A percentile compares a stretch with the other conserved stretches of the same genome.
phyloP scores from a whole-genome alignment of 1,140 invertebrate species.

The Ericerus pela region DNA sequence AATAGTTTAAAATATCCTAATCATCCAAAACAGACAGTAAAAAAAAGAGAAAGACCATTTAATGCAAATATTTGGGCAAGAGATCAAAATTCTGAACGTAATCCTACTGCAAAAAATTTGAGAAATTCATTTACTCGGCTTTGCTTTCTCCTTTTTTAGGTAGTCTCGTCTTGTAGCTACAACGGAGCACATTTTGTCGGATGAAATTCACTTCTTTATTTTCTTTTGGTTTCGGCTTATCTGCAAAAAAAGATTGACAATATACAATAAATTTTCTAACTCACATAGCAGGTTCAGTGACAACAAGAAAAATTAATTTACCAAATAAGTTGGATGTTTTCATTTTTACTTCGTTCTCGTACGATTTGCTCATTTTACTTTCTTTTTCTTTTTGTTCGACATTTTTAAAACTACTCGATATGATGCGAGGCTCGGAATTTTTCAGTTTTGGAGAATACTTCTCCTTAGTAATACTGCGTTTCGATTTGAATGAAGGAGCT shows the following conservation, averaged over 20 bases:
- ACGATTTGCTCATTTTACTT: not conserved
- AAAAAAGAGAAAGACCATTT: no score
- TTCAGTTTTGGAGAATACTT: slow-evolving; percentile 21
- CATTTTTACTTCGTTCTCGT: not conserved
- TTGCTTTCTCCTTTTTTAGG: not conserved
- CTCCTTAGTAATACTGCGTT: slow-evolving; percentile 20
- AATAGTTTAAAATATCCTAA: no score
- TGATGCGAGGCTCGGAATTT: not conserved
- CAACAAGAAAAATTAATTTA: no score
- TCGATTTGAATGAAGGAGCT: slow-evolving; percentile 21
- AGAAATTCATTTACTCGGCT: not conserved
- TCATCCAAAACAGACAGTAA: no score
- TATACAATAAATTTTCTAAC: not conserved
- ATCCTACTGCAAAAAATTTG: no score
- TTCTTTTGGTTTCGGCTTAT: not conserved
- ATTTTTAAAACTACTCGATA: not conserved
- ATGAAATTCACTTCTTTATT: not conserved
- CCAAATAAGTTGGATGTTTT: not conserved
- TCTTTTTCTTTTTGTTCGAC: not conserved
- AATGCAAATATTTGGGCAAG: no score
- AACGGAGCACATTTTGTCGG: not conserved
- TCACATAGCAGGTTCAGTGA: no score
- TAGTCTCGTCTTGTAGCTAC: not conserved
- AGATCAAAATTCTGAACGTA: no score
- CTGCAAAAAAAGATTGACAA: not conserved